A percentile compares a stretch with the other conserved stretches of the same genome.
phyloP scores from a whole-genome alignment of 2,888 invertebrate species.

The Oligia strigilis region DNA sequence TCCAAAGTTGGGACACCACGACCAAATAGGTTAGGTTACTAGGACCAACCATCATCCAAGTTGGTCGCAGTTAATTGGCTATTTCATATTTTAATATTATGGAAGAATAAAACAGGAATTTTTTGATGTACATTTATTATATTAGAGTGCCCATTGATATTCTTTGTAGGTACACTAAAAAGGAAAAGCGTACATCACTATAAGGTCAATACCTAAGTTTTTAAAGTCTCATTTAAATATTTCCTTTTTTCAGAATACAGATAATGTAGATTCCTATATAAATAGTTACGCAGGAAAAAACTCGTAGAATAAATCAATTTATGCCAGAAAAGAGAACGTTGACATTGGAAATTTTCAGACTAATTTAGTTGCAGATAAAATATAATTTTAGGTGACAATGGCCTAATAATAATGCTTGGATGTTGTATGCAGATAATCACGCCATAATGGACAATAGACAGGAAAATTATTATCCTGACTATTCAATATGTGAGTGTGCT shows the following conservation, averaged over 20 bases:
- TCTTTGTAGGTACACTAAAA: too few relatives aligned
- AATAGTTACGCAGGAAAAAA: not conserved
- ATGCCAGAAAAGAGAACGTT: not conserved
- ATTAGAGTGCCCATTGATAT: too few relatives aligned
- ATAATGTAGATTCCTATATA: not conserved
- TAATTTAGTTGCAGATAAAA: slow-evolving; percentile 20
- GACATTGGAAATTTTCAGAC: not conserved
- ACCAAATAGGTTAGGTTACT: not conserved
- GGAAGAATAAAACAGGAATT: not conserved
- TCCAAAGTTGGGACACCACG: too few relatives aligned
- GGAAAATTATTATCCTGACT: slow-evolving; percentile 38
- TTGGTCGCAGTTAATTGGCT: not conserved
- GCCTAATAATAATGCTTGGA: not conserved
- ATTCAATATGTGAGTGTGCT: slow-evolving; percentile 13
- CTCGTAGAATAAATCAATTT: not conserved
- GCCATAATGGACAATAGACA: slow-evolving; percentile 10
- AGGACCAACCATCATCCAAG: not conserved
- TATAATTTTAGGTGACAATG: slow-evolving; percentile 40
- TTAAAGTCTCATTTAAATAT: not conserved
- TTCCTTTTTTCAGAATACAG: not conserved
- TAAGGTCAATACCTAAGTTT: too few relatives aligned
- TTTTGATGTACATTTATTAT: not conserved
- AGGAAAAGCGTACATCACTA: too few relatives aligned
- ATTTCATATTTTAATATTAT: not conserved
- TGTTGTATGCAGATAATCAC: not conserved